These are phyloP conservation scores for Austrolebias charrua DNA, from an alignment of 2,797 vertebrate species.

Conservation along the genomic window DNA sequence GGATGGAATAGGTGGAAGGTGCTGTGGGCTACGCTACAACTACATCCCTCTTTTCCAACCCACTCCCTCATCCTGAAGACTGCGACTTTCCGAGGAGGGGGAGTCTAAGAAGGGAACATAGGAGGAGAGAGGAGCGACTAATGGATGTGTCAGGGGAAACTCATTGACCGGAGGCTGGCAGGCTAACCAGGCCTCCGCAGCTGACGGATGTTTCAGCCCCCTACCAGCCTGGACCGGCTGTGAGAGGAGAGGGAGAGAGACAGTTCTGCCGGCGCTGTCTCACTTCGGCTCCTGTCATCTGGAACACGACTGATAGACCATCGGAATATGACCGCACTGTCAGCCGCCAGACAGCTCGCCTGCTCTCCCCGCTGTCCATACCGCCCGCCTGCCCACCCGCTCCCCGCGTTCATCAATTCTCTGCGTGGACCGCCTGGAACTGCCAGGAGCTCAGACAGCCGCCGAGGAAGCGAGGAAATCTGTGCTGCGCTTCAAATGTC, in stretches of 20 bases:
- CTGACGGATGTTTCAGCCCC: conserved; percentile 66
- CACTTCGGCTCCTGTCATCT: conserved; percentile 75
- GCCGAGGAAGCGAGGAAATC: conserved; percentile 55
- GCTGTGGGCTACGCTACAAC: conserved; percentile 56
- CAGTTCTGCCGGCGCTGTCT: conserved; percentile 63
- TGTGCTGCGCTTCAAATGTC: conserved; percentile 61
- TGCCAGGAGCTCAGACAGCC: conserved; percentile 57
- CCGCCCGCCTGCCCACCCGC: conserved; percentile 20
- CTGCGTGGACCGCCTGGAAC: conserved; percentile 52
- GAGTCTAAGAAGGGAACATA: conserved; percentile 1
- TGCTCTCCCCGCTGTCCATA: conserved; percentile 27
- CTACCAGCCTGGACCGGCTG: conserved; percentile 42
- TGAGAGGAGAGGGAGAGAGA: conserved; percentile 28
- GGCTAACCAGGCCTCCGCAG: conserved; percentile 55
- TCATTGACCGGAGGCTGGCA: conserved; percentile 58
- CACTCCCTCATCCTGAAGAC: conserved; percentile 37
- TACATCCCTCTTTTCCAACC: conserved; percentile 54
- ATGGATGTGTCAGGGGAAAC: conserved; percentile 68
- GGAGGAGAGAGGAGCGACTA: conserved; percentile 41
- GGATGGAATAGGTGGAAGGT: conserved; percentile 57
- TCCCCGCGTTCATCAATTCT: conserved; percentile 59
- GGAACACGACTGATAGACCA: conserved; percentile 73
- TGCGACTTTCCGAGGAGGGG: conserved; percentile 43
- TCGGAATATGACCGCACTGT: conserved; percentile 68
- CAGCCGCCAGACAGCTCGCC: conserved; percentile 66